These are phyloP conservation scores for Calameuta pallipes DNA, from an alignment of 2,888 invertebrate genomes.

Conservation along the genomic window DNA sequence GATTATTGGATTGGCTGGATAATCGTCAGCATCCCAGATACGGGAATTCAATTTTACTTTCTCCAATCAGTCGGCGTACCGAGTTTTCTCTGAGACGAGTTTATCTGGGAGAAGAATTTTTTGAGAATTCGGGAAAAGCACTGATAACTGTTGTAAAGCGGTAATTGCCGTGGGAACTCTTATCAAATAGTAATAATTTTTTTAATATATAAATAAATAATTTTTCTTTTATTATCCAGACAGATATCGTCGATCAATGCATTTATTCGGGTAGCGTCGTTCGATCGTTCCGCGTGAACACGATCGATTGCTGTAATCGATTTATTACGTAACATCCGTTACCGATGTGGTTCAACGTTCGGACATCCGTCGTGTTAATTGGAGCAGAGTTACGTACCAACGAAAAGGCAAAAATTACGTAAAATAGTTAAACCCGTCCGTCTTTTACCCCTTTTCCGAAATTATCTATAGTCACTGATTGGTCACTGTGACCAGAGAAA, in stretches of 20 bases:
- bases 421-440: no score
- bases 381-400: background rate
- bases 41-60: background rate
- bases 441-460: background rate
- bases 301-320: conserved; percentile 14
- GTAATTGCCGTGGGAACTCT: background rate
- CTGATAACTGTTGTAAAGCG: background rate
- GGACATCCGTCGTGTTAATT: background rate
- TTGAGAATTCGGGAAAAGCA: background rate
- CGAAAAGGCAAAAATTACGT: background rate
- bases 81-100: background rate
- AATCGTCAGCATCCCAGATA: background rate
- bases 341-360: background rate
- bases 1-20: background rate
- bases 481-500: background rate
- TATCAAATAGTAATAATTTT: background rate
- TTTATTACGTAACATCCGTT: background rate
- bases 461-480: background rate
- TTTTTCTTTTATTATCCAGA: background rate
- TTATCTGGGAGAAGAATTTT: background rate
- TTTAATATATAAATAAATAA: no score
- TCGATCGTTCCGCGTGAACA: conserved; percentile 27
- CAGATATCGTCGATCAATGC: background rate
- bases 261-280: conserved; percentile 30
- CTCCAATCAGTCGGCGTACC: background rate